These are phyloP conservation scores for Punctoribates punctum DNA, from an alignment of 2,888 invertebrate species.

Conservation along the genomic window DNA sequence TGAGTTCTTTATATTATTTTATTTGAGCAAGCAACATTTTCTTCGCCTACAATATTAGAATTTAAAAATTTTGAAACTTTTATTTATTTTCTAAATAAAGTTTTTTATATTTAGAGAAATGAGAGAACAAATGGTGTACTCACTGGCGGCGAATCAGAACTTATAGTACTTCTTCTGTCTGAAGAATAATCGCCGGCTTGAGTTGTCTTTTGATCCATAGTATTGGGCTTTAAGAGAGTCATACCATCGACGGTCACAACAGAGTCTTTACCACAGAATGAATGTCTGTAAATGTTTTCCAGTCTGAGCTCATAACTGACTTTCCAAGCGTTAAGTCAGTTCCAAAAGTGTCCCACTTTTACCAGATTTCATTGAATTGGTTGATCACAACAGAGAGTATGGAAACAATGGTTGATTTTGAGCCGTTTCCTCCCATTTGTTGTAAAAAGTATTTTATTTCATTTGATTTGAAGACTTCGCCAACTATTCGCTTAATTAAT, in stretches of 20 bases:
- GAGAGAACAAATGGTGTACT: not conserved
- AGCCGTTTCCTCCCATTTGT: not conserved
- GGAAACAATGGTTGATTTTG: not conserved
- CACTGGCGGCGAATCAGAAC: not conserved
- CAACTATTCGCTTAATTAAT: too few relatives aligned
- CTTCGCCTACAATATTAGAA: too few relatives aligned
- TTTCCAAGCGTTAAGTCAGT: not conserved
- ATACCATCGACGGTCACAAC: not conserved
- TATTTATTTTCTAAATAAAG: not conserved
- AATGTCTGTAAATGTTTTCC: not conserved
- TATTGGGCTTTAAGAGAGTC: slow-evolving; percentile 1
- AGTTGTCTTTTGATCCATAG: slow-evolving; percentile 18
- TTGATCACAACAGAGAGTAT: not conserved
- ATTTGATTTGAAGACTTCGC: too few relatives aligned
- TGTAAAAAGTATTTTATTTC: too few relatives aligned
- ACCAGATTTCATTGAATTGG: not conserved
- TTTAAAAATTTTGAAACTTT: too few relatives aligned
- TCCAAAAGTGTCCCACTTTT: slow-evolving; percentile 21
- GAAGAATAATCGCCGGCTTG: not conserved
- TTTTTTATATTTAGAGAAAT: not conserved
- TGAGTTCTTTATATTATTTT: too few relatives aligned
- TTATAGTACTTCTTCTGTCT: slow-evolving; percentile 3
- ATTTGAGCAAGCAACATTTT: too few relatives aligned
- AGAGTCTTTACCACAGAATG: not conserved
- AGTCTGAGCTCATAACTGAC: not conserved